Base-by-base conservation (phyloP, 2,113 vertebrate species). In the Gasterosteus aculeatus region DNA sequence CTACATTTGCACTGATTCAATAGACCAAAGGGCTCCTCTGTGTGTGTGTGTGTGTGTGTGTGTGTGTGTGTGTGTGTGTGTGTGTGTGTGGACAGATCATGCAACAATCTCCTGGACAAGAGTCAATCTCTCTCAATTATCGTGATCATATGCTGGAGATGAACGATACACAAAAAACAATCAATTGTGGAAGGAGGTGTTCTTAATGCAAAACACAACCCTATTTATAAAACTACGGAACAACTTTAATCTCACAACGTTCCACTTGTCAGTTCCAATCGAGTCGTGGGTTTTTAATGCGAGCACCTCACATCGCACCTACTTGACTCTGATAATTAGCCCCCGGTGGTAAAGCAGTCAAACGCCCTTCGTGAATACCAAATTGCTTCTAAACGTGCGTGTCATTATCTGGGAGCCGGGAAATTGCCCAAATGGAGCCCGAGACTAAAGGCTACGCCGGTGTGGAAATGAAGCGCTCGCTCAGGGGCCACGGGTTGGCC, bases 241-340 rank as follows among this genome's bases (percentile, higher is more conserved):
- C 1, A 80, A 70, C 49, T 84, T 64, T 66, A 84, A 59, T 33
- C 76, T 10, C 49, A 38, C 11, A 10, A 5, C 10, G 71, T 87
- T 81, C 61, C 64, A 63, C 68, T 68, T 66, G 64, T 83, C 77
- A 65, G 18, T 65, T 85, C 19, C 58, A 71, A 78, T 87, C 74
- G 57, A 8, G 41, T 41, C 57, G 16, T 41, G 56, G 22, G 42
- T 54, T 74, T 67, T 7, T 10, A 29, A 56, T 41, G 16, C 0
- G 2, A 29, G 49, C n/a, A 33, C 64, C 33, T 63, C 71, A 18
- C 72, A 63, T 67, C 51, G 59, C 77, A 72, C 47, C 77, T 75
- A 1, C 70, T 84, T 86, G 65, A 68, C 71, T 42, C 56, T 4
- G 6, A 0, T 68, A 76, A 78, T 82, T 76, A 56, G 2, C 67